Base-by-base conservation (phyloP, 2,888 invertebrate species). In the Zaprionus bogoriensis region DNA sequence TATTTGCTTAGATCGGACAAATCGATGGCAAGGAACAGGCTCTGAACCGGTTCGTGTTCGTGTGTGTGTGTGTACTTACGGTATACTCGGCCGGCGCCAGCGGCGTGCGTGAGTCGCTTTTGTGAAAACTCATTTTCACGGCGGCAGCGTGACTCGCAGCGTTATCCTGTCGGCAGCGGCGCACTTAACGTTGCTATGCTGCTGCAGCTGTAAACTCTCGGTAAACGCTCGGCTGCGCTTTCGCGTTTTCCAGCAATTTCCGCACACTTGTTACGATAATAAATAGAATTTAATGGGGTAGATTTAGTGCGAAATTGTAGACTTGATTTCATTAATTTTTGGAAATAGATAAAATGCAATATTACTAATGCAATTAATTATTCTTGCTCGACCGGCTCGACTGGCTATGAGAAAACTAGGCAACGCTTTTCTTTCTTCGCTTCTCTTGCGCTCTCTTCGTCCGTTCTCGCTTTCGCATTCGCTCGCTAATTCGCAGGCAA, bases 21-120 rank as follows among this genome's bases (percentile, higher is more conserved):
- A n/a, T n/a, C n/a, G n/a, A n/a, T n/a, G n/a, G n/a, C n/a, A n/a
- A n/a, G n/a, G n/a, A n/a, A n/a, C n/a, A n/a, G n/a, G n/a, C n/a
- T n/a, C n/a, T n/a, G n/a, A n/a, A n/a, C n/a, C n/a, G n/a, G n/a
- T n/a, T n/a, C n/a, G n/a, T n/a, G n/a, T n/a, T n/a, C n/a, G n/a
- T n/a, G n/a, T n/a, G n/a, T n/a, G n/a, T n/a, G n/a, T n/a, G n/a
- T n/a, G 32, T 71, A 90, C 91, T 91, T 90, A 91, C 91, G 67
- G 88, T 88, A 71, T 91, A 91, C 77, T 89, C 88, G 12, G 88
- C 75, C 60, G 89, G 87, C 72, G 91, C 86, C 79, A 91, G 69
- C 50, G 91, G 91, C 86, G 91, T 91, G 64, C 90, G 88, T 60
- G 91, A 91, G 64, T 90, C 87, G 75, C 90, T 90, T 72, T 89